Conservation (phyloP, 2,888 invertebrate species). For the Gasteruption jaculator region DNA sequence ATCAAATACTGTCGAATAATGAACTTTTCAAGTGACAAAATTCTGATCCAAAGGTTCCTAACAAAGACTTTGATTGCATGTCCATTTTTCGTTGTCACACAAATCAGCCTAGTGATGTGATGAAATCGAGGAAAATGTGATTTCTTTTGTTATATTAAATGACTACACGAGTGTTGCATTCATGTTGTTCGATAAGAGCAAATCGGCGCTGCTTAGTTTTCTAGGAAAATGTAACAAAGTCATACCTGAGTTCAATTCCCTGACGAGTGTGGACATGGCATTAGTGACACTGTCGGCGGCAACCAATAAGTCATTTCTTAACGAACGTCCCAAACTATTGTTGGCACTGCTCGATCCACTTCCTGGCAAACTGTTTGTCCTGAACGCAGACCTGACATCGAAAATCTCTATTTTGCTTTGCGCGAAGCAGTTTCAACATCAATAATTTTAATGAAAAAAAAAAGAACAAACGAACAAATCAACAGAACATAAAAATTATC, state of each 20-base stretch:
- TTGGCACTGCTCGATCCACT: constrained; percentile 49
- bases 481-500: no score
- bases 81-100: no score
- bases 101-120: no score
- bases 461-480: constrained; percentile 13
- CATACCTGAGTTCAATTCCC: constrained; percentile 90
- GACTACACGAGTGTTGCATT: constrained; percentile 15
- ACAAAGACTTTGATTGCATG: no score
- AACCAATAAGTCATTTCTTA: constrained; percentile 83
- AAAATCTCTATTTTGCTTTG: constrained; percentile 50
- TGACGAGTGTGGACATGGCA: constrained; percentile 95
- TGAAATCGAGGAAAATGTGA: neutral
- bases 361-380: constrained; percentile 50
- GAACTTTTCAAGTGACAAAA: no score
- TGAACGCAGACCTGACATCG: constrained; percentile 51
- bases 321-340: constrained; percentile 58
- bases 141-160: constrained; percentile 1
- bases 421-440: constrained; percentile 40
- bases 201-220: neutral
- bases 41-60: no score
- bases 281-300: constrained; percentile 97
- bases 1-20: no score
- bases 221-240: constrained; percentile 16
- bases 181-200: constrained; percentile 4
- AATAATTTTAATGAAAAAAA: constrained; percentile 26